Evolutionary conservation across 2,888 invertebrate species (phyloP).

Genomic region (Minunthozetes semirufus): DNA sequence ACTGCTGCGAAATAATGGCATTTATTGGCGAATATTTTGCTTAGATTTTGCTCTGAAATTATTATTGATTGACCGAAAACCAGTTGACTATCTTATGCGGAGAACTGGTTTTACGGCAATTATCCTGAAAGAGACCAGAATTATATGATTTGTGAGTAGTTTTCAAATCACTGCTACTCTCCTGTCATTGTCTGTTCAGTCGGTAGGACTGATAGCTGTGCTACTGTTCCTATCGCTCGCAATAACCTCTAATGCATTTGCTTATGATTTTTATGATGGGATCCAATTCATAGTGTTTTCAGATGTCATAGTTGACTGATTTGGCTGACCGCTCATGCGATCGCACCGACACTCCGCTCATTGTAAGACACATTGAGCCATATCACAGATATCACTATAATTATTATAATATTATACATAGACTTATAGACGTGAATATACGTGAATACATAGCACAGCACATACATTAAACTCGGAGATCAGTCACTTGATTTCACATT

Average conservation of each 20-base stretch:
- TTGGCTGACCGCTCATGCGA: constrained; percentile 25
- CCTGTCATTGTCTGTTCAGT: neutral
- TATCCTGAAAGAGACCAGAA: too few relatives aligned
- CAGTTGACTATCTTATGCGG: too few relatives aligned
- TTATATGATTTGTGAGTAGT: too few relatives aligned
- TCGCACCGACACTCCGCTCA: neutral
- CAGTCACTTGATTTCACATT: neutral
- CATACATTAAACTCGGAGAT: neutral
- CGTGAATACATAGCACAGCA: too few relatives aligned
- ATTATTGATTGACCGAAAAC: too few relatives aligned
- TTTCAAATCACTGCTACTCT: neutral
- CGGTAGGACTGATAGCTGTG: too few relatives aligned
- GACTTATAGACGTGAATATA: too few relatives aligned
- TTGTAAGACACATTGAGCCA: constrained; percentile 15
- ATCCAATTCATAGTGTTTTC: neutral
- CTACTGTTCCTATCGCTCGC: neutral
- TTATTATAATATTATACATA: constrained; percentile 18
- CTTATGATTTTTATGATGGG: neutral
- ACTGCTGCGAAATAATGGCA: too few relatives aligned
- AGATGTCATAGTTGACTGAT: constrained; percentile 22
- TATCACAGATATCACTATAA: neutral
- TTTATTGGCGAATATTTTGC: too few relatives aligned
- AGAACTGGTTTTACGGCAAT: too few relatives aligned
- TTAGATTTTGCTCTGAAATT: too few relatives aligned
- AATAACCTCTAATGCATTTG: neutral